phyloP scores from a whole-genome alignment of 2,888 invertebrate species.

The Polyommatus iphigenia region DNA sequence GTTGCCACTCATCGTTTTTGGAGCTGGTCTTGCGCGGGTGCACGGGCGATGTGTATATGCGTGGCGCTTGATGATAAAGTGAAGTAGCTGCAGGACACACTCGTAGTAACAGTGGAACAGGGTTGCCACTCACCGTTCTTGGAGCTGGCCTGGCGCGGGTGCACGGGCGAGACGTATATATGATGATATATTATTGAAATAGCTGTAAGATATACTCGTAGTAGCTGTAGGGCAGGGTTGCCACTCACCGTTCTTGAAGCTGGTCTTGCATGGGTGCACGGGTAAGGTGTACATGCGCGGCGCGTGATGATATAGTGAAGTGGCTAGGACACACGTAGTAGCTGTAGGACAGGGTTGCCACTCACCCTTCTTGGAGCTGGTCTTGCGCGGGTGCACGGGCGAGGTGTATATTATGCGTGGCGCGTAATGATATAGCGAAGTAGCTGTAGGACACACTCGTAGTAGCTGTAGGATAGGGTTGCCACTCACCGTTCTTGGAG shows the following conservation, averaged over 20 bases:
- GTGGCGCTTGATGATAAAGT: no score
- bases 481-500: conserved; percentile 63
- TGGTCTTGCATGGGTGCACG: conserved; percentile 65
- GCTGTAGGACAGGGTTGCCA: neutral
- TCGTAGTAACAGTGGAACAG: neutral
- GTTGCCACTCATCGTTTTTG: conserved; percentile 64
- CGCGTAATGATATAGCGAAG: conserved; percentile 57
- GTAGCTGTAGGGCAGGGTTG: neutral
- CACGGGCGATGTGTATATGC: conserved; percentile 73
- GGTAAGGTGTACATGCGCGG: conserved; percentile 74
- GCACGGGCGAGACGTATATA: conserved; percentile 74
- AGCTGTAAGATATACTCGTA: no score
- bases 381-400: conserved; percentile 69
- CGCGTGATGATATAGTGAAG: conserved; percentile 43
- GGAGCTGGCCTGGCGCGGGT: conserved; percentile 61
- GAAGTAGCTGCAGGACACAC: no score
- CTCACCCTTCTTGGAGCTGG: conserved; percentile 66
- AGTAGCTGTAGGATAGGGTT: neutral
- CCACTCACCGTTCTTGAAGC: conserved; percentile 64
- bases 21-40: conserved; percentile 63
- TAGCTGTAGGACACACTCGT: no score
- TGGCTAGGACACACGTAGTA: neutral
- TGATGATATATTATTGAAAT: conserved; percentile 55
- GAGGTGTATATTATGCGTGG: conserved; percentile 74
- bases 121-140: conserved; percentile 64